Percentiles rank a stretch among this genome's conserved stretches.
These are phyloP conservation scores for Lycaon pictus DNA, from an alignment of 2,113 vertebrate genomes.

Conservation along the genomic window DNA sequence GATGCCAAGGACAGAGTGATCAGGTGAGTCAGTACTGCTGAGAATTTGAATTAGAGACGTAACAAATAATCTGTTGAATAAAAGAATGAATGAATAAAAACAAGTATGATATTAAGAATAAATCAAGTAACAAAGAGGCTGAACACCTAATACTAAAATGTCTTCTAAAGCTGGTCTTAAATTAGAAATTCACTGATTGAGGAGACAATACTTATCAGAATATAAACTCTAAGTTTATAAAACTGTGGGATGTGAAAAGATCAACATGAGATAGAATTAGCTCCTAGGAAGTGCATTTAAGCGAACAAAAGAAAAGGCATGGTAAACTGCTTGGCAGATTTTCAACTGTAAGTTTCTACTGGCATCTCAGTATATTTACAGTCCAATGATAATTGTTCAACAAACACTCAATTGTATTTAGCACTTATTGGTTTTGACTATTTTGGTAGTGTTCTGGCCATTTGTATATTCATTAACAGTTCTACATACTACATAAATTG, in stretches of 20 bases:
- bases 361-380: background rate
- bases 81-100: background rate
- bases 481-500: background rate
- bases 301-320: background rate
- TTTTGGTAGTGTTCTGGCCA: background rate
- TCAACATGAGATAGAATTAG: background rate
- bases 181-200: background rate
- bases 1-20: background rate
- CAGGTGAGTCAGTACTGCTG: background rate
- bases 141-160: background rate
- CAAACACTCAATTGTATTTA: background rate
- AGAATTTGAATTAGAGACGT: constrained; percentile 22
- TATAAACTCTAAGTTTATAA: background rate
- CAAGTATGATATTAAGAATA: background rate
- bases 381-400: background rate
- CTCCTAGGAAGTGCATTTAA: background rate
- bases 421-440: background rate
- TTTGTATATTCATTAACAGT: background rate
- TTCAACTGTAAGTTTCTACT: background rate
- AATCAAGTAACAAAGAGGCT: background rate
- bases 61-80: background rate
- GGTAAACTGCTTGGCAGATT: background rate
- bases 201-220: background rate
- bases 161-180: background rate
- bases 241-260: background rate